Conservation (phyloP, 1,140 invertebrate species). For the Drosophila simulans region DNA sequence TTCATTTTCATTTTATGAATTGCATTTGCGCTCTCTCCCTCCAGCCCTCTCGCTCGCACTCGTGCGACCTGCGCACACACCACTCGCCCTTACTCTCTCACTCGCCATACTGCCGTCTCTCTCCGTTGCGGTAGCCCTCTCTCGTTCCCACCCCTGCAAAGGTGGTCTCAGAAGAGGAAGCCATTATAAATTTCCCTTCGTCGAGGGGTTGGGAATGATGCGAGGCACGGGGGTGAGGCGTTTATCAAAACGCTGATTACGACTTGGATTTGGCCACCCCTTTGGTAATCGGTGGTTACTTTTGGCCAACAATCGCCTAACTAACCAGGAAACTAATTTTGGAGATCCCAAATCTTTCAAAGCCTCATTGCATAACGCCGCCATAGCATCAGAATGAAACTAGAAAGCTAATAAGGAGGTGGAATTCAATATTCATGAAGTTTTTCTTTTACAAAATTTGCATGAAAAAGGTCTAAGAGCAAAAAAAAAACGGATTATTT, state of each 20-base stretch:
- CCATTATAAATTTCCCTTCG: conserved; percentile 67
- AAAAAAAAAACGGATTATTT: no score
- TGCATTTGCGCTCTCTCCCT: conserved; percentile 70
- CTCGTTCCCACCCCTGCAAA: conserved; percentile 10
- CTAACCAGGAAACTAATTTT: neutral
- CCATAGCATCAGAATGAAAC: neutral
- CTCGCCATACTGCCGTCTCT: neutral
- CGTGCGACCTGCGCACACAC: conserved; percentile 34
- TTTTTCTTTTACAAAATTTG: no score
- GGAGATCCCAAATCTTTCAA: neutral
- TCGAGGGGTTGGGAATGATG: conserved; percentile 4
- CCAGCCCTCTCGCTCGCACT: conserved; percentile 37
- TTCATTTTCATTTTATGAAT: conserved; percentile 82
- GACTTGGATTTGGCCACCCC: conserved; percentile 1
- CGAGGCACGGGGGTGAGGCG: conserved; percentile 7
- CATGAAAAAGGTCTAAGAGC: no score
- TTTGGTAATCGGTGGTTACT: conserved; percentile 2
- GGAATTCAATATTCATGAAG: no score
- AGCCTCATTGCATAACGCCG: neutral
- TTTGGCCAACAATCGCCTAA: neutral
- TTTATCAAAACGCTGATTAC: conserved; percentile 69
- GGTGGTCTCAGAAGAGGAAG: conserved; percentile 51
- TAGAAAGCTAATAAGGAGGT: neutral
- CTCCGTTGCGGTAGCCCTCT: conserved; percentile 1
- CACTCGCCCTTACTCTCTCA: conserved; percentile 16